Base-by-base conservation (phyloP, 92 coral and sea anemone species). In the Zoanthus sansibaricus region DNA sequence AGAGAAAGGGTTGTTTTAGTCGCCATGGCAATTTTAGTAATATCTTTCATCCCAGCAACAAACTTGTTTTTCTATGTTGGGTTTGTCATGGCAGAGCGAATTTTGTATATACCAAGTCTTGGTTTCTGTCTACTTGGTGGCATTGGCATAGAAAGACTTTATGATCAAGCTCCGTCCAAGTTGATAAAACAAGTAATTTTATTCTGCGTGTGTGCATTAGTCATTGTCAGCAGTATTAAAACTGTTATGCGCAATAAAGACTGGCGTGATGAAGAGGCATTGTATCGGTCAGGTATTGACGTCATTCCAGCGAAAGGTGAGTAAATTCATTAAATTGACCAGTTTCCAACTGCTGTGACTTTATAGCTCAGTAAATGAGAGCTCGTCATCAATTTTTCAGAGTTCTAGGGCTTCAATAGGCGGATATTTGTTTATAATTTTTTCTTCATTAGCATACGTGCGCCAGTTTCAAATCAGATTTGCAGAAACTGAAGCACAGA, bases 31-130 rank as follows among this genome's bases (percentile, higher is more conserved):
- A 93, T 92, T 45, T 70, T 91, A 31, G 84, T 89, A 5, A 88
- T 97, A 42, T 91, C 99, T n/a, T 97, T 97, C 55, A 71, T 95
- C 17, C 99, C 99, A 11, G 99, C 99, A 9, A 79, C 92, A 56
- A 97, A 97, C 62, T 30, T 97, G 77, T 95, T 97, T 92, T 97
- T 97, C 95, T 97, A 97, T 69, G 99, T 97, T 54, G 99, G 99
- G 0, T 97, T 97, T 78, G 99, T 97, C 20, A 95, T 97, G 14
- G 99, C 99, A 1, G 99, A 97, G 71, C 89, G 99, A 71, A 93
- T 97, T 76, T 88, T 97, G 84, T 97, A 97, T 87, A 93, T 97
- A 20, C 99, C 99, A 13, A 97, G 99, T 88, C 92, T 97, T 25
- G 99, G 99, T 1, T 95, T 91, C 85, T 97, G 99, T 77, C 76